Base-by-base conservation (phyloP, 2,888 invertebrate species). In the Xestia c-nigrum region DNA sequence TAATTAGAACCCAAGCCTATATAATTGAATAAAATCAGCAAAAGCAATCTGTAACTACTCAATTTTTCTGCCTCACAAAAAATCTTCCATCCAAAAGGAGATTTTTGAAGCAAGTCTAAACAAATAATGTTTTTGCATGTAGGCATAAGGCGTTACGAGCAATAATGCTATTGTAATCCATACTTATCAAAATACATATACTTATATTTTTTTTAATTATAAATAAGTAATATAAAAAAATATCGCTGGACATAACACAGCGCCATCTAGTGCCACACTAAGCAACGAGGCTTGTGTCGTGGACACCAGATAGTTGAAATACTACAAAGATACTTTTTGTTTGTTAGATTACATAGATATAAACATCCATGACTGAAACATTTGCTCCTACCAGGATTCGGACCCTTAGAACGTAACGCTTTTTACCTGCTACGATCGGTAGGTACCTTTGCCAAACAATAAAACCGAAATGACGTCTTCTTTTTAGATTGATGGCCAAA, bases 151-250 rank as follows among this genome's bases (percentile, higher is more conserved):
- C 31, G 16, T 50, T 50, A 12, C 4, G n/a, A 64, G 63, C 14
- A 63, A 46, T 43, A 24, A 5, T n/a, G 24, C 55, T 38, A 46
- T 24, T 66, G 31, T 78, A 59, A 59, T 78, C 2, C 3, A 43
- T n/a, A 59, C 24, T 3, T 16, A 59, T 24, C 16, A 31, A 31
- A 3, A 16, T 16, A n/a, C n/a, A 31, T n/a, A n/a, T n/a, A n/a
- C n/a, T n/a, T n/a, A n/a, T n/a, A n/a, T n/a, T n/a, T n/a, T n/a
- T n/a, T n/a, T n/a, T n/a, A n/a, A n/a, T n/a, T n/a, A n/a, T n/a
- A n/a, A n/a, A n/a, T n/a, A n/a, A n/a, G n/a, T n/a, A n/a, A n/a
- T n/a, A n/a, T n/a, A n/a, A n/a, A n/a, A n/a, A n/a, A n/a, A n/a
- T n/a, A n/a, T n/a, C n/a, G n/a, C n/a, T n/a, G n/a, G n/a, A n/a